Conservation (phyloP, 2,888 invertebrate species). For the Mycogona germanica region DNA sequence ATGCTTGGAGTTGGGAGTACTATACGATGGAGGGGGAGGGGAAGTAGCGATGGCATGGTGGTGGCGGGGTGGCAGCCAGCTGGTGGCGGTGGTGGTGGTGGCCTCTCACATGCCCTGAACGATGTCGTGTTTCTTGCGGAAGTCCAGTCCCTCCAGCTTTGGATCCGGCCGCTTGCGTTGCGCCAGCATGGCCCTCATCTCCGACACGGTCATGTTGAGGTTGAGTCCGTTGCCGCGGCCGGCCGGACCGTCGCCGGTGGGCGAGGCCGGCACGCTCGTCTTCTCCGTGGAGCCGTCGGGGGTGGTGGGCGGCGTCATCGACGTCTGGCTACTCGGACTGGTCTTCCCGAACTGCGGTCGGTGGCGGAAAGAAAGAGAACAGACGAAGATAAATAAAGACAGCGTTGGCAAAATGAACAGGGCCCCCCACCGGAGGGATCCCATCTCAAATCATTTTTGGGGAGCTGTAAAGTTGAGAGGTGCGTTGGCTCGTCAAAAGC, state of each 20-base stretch:
- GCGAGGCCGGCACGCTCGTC: background rate
- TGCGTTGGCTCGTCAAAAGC: no score
- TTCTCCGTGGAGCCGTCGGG: background rate
- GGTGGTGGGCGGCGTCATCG: background rate
- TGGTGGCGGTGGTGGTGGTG: conserved; percentile 3
- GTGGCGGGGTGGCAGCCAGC: background rate
- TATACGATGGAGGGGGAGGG: no score
- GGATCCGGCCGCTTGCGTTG: conserved; percentile 80
- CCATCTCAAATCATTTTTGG: no score
- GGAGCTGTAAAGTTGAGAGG: no score
- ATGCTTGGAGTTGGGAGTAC: no score
- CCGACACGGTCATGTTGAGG: conserved; percentile 82
- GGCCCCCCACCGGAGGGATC: no score
- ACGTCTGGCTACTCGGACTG: no score
- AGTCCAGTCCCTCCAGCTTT: conserved; percentile 77
- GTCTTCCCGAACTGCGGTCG: no score
- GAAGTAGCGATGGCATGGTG: no score
- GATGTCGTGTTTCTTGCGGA: conserved; percentile 86
- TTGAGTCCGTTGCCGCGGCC: conserved; percentile 41
- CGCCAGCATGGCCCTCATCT: conserved; percentile 72
- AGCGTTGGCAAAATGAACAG: no score
- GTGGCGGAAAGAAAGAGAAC: no score
- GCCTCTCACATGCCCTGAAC: conserved; percentile 83
- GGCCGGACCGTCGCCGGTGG: background rate
- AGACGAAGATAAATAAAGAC: no score